These are phyloP conservation scores for Ashinkailepas kermadecensis DNA, from an alignment of 2,888 invertebrate species.

Conservation along the genomic window DNA sequence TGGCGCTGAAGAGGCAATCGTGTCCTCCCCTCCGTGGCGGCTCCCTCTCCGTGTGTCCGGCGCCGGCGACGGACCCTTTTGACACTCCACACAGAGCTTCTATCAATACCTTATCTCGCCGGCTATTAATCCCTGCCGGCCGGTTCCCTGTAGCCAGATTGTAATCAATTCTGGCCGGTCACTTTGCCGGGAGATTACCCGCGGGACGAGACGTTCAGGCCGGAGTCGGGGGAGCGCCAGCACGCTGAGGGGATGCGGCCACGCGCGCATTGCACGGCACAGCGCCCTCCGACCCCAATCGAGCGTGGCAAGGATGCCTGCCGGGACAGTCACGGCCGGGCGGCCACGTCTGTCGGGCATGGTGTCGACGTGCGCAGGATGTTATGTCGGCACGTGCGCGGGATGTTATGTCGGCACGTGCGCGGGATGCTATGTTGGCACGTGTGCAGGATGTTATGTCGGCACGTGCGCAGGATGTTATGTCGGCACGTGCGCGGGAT, in stretches of 20 bases:
- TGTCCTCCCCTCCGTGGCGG: not conserved
- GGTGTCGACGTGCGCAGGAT: too few relatives aligned
- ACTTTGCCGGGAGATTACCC: not conserved
- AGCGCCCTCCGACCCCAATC: too few relatives aligned
- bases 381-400: too few relatives aligned
- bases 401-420: too few relatives aligned
- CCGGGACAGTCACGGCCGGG: too few relatives aligned
- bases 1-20: slow-evolving; percentile 6
- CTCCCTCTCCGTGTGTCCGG: not conserved
- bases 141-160: not conserved
- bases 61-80: not conserved
- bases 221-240: not conserved
- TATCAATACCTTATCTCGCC: slow-evolving; percentile 16
- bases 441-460: too few relatives aligned
- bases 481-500: too few relatives aligned
- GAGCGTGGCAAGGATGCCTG: too few relatives aligned
- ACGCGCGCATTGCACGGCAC: too few relatives aligned
- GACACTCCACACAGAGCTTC: not conserved
- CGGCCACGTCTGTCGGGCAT: too few relatives aligned
- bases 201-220: not conserved
- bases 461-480: too few relatives aligned
- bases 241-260: not conserved
- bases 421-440: too few relatives aligned
- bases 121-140: not conserved
- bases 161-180: slow-evolving; percentile 3